Conservation (phyloP, 1,140 invertebrate genomes). For the Chlorops oryzae region DNA sequence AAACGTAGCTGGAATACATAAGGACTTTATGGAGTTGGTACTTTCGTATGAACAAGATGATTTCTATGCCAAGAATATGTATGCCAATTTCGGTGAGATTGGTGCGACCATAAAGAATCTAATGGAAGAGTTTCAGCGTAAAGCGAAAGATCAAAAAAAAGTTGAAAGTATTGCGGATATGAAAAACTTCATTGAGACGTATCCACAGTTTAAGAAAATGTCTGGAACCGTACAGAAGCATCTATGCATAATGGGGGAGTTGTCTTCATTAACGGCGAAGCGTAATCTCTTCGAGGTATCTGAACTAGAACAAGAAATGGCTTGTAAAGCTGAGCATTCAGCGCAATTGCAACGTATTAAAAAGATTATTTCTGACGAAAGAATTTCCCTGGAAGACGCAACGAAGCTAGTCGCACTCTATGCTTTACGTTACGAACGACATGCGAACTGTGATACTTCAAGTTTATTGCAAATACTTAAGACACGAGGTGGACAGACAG, state of each 20-base stretch:
- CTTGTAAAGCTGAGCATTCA: conserved; percentile 88
- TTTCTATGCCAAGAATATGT: conserved; percentile 95
- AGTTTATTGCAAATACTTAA: conserved; percentile 68
- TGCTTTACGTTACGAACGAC: conserved; percentile 84
- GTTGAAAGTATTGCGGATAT: conserved; percentile 97
- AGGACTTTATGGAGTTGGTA: conserved; percentile 89
- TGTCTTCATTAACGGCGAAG: conserved; percentile 76
- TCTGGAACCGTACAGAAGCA: conserved; percentile 97
- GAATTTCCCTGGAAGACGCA: conserved; percentile 74
- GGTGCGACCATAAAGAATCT: conserved; percentile 93
- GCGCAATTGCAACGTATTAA: conserved; percentile 74
- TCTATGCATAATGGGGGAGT: conserved; percentile 90
- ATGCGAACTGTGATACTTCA: conserved; percentile 77
- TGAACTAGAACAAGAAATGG: conserved; percentile 93
- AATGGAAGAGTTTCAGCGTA: conserved; percentile 96
- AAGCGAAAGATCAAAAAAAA: conserved; percentile 93
- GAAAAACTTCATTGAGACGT: conserved; percentile 98
- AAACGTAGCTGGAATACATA: conserved; percentile 71
- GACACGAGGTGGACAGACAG: conserved; percentile 55
- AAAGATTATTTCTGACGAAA: conserved; percentile 61
- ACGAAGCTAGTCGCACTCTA: conserved; percentile 87
- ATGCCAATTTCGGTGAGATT: conserved; percentile 96
- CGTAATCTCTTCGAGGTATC: conserved; percentile 85
- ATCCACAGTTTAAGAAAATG: conserved; percentile 99
- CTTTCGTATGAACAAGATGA: conserved; percentile 94